These are phyloP conservation scores for Fopius arisanus DNA, from an alignment of 1,140 invertebrate species.

Conservation along the genomic window DNA sequence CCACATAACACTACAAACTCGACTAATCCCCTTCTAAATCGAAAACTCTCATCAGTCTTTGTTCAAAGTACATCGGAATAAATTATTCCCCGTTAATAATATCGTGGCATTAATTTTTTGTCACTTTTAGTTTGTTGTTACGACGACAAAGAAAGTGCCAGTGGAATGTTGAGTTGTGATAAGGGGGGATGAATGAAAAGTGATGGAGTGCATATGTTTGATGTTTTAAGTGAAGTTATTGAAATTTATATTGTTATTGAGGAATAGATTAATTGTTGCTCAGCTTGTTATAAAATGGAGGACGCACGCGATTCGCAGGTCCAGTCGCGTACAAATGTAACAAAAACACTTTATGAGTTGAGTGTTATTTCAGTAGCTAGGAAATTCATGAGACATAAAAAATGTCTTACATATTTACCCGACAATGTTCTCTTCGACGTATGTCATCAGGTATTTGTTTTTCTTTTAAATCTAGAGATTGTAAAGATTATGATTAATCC, in stretches of 20 bases:
- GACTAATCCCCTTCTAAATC: neutral
- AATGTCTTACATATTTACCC: neutral
- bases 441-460: neutral
- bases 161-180: too few species aligned
- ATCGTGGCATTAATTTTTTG: neutral
- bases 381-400: neutral
- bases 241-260: neutral
- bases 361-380: conserved; percentile 29
- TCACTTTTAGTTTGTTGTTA: neutral
- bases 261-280: neutral
- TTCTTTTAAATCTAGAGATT: too few species aligned
- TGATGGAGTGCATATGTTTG: neutral
- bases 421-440: conserved; percentile 11
- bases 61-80: neutral
- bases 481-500: too few species aligned
- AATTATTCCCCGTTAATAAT: neutral
- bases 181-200: neutral
- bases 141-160: too few species aligned
- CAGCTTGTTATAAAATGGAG: neutral
- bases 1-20: neutral
- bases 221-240: neutral
- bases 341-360: conserved; percentile 34
- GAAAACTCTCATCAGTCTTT: neutral
- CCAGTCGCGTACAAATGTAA: neutral
- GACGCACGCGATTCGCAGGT: neutral